Evolutionary conservation across 2,113 vertebrate species (phyloP), one percentile per base, ranked within the genome.

Genomic region (Sphaerodactylus townsendi): DNA sequence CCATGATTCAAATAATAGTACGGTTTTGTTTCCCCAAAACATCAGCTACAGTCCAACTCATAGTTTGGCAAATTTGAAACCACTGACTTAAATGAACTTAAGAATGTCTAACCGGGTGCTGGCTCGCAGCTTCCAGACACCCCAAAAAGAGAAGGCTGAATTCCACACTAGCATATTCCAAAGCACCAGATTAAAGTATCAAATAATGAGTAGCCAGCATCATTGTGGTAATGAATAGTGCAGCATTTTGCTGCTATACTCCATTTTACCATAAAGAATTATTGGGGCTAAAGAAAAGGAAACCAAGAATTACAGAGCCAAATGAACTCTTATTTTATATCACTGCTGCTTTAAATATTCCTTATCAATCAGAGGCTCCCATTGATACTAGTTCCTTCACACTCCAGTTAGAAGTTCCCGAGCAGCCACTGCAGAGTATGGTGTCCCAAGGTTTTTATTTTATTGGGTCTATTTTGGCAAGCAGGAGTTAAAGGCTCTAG

Each of bases 161-260:
- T 53, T 81, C 85, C n/a, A 93, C 82, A 30, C 44, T 10, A 87
- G 62, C 64, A 62, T 19, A 90, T 66, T 92, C 90, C 88, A 92
- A 95, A 95, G 88, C 89, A 95, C 85, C 87, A 86, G 46, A 76
- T 85, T 17, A 66, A 50, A n/a, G 30, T n/a, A 2, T 41, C n/a
- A 28, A 65, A 65, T 10, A 28, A 65, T 65, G 30, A 5, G 10
- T n/a, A 65, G 59, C 28, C 59, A 25, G n/a, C 10, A 68, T 77
- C 25, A 23, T 65, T 44, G 77, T 33, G n/a, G 6, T 41, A 5
- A 83, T 1, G 23, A 25, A 41, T 28, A 30, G 7, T 10, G 35
- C 37, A 23, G 2, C 30, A 66, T 3, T 13, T 4, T 50, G n/a
- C 23, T 68, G 19, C 13, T n/a, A 35, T 19, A 25, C 46, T 35